Conservation (phyloP, 1,140 invertebrate genomes). For the Heliconius eleuchia region DNA sequence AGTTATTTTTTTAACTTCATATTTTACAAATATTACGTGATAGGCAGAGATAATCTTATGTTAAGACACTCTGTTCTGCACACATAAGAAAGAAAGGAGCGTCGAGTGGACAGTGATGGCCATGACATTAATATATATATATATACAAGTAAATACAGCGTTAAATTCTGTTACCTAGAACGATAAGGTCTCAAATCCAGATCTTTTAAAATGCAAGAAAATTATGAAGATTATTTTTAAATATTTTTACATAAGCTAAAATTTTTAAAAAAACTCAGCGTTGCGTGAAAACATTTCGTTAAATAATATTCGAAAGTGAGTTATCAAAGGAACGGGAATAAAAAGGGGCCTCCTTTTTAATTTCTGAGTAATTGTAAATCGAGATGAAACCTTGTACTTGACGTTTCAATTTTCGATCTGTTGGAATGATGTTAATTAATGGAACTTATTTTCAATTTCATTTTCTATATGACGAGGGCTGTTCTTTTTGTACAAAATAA, state of each 20-base stretch:
- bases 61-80: too few species aligned
- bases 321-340: background rate
- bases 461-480: constrained; percentile 24
- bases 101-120: too few species aligned
- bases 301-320: background rate
- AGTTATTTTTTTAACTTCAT: background rate
- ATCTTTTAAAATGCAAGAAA: too few species aligned
- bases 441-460: constrained; percentile 26
- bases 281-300: background rate
- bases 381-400: constrained; percentile 29
- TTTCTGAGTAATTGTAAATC: constrained; percentile 22
- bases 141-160: too few species aligned
- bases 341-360: constrained; percentile 18
- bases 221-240: too few species aligned
- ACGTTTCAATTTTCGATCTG: constrained; percentile 34
- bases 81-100: too few species aligned
- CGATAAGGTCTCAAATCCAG: too few species aligned
- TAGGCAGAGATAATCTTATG: too few species aligned
- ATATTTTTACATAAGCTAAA: background rate
- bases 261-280: background rate
- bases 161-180: too few species aligned
- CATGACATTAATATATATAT: too few species aligned
- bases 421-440: constrained; percentile 27
- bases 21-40: background rate
- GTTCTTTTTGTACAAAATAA: background rate